These are phyloP conservation scores for Pasiphila rectangulata DNA, from an alignment of 2,888 invertebrate species.

Conservation along the genomic window DNA sequence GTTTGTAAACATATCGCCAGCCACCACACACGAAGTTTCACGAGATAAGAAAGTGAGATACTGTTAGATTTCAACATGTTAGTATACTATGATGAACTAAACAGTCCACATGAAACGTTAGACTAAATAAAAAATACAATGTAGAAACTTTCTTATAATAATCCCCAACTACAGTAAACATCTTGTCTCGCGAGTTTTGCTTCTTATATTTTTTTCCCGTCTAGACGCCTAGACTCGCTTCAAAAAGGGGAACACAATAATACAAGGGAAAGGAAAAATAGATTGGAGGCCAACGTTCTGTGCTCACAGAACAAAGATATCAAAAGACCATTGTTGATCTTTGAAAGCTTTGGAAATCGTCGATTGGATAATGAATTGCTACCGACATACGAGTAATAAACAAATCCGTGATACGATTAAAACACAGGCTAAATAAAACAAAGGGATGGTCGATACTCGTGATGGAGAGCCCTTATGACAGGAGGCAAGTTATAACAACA, in stretches of 20 bases:
- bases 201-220: constrained; percentile 42
- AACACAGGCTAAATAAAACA: constrained; percentile 25
- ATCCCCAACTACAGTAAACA: not conserved
- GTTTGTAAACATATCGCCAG: constrained; percentile 21
- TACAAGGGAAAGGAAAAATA: constrained; percentile 59
- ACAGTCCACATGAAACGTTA: not conserved
- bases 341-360: constrained; percentile 2
- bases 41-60: constrained; percentile 16
- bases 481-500: constrained; percentile 26
- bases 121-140: constrained; percentile 2
- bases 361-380: constrained; percentile 1
- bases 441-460: constrained; percentile 22
- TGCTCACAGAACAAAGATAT: not conserved
- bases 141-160: not conserved
- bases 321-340: not conserved
- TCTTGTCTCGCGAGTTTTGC: constrained; percentile 12
- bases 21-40: constrained; percentile 18
- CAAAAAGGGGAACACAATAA: constrained; percentile 60
- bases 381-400: constrained; percentile 7
- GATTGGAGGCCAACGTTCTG: constrained; percentile 51
- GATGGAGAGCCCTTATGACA: constrained; percentile 21
- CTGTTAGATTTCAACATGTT: not conserved
- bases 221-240: constrained; percentile 61
- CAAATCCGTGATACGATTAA: constrained; percentile 13
- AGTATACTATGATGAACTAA: not conserved